Base-by-base conservation (phyloP, 2,888 invertebrate species). In the Rhagium mordax region DNA sequence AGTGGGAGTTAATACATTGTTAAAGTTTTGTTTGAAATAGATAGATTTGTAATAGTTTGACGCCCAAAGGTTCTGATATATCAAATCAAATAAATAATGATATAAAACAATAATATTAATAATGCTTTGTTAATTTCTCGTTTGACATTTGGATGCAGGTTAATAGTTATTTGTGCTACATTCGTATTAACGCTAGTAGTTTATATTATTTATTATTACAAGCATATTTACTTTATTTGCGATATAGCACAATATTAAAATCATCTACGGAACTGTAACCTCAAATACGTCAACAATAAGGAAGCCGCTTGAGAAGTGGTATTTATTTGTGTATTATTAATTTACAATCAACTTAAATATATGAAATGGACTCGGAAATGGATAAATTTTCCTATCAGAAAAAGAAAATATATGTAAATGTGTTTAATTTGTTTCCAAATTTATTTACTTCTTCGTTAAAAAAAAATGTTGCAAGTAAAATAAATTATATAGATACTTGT, bases 1-100 rank as follows among this genome's bases (percentile, higher is more conserved):
- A 70, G 77, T 76, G 78, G 79, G 79, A 73, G 78, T 74, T 72
- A 8, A 47, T 68, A 73, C 74, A 77, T 79, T 77, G 77, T 79
- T 79, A 70, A 29, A 72, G 71, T 64, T 74, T 74, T 76, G 67
- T 69, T 49, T 69, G 33, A 67, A 66, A 69, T 29, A 60, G 8
- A 60, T 69, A 53, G 60, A 69, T 69, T 69, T 68, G 68, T 29
- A 57, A 57, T 49, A 49, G 53, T 21, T 41, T 24, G 60, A 69
- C 49, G 69, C 60, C 69, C 41, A 33, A 51, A 69, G 60, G 61
- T 48, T 20, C 60, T 60, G 60, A 69, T 69, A 61, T 69, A 60
- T 68, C 68, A 68, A 51, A 51, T 53, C 55, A 18, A 41, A 67
- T 67, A 67, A 57, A 41, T 55, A 51, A 66, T 41, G n/a, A 24